Evolutionary conservation across 1,140 invertebrate genomes (phyloP).

Genomic region (Eurosta solidaginis): DNA sequence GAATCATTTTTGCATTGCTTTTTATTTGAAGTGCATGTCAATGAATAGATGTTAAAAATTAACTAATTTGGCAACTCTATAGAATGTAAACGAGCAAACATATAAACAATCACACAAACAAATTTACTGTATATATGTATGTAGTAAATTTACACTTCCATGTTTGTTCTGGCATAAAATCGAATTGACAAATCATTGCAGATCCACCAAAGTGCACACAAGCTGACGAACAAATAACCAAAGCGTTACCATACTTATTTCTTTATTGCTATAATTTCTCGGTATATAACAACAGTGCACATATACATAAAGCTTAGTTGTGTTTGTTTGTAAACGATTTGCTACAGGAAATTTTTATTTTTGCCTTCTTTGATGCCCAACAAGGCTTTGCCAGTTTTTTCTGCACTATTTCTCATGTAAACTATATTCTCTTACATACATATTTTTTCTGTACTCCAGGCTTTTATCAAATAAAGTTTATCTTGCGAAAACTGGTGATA

Average conservation of each 20-base stretch:
- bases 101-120: neutral
- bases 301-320: neutral
- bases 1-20: neutral
- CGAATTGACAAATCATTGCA: slow-evolving; percentile 37
- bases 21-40: too few relatives aligned
- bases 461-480: slow-evolving; percentile 29
- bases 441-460: neutral
- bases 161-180: slow-evolving; percentile 35
- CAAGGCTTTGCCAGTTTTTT: neutral
- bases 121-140: neutral
- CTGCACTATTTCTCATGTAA: neutral
- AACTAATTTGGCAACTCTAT: neutral
- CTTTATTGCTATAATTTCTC: too few relatives aligned
- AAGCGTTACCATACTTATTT: slow-evolving; percentile 2
- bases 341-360: neutral
- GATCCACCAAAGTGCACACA: neutral
- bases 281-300: neutral
- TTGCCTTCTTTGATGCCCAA: neutral
- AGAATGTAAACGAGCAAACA: too few relatives aligned
- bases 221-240: neutral
- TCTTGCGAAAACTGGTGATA: slow-evolving; percentile 33
- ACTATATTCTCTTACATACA: neutral
- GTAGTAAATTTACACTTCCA: slow-evolving; percentile 4
- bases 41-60: too few relatives aligned
- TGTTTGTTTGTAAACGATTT: neutral